Evolutionary conservation across 1,140 invertebrate genomes (phyloP).

Genomic region (Parapsyche elsis): DNA sequence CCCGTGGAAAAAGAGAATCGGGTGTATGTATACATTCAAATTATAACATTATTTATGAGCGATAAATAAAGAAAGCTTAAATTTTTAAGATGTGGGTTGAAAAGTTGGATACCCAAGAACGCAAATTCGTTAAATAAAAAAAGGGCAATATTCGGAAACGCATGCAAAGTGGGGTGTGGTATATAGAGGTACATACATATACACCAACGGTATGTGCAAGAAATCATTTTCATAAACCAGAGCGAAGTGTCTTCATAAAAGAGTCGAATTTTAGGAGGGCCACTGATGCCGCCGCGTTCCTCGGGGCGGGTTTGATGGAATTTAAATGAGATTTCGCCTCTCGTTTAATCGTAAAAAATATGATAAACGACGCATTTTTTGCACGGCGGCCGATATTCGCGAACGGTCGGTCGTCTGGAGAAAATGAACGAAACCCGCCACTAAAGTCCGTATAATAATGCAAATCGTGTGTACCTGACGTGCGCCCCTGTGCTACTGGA

Average conservation of each 20-base stretch:
- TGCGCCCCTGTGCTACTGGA: slow-evolving; percentile 33
- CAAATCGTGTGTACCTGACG: slow-evolving; percentile 45
- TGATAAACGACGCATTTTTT: slow-evolving; percentile 46
- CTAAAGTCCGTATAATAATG: slow-evolving; percentile 51
- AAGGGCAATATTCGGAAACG: too few relatives aligned
- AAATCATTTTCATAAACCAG: slow-evolving; percentile 45
- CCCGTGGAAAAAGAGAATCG: too few relatives aligned
- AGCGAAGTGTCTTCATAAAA: slow-evolving; percentile 47
- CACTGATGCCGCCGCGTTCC: too few relatives aligned
- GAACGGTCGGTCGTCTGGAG: slow-evolving; percentile 9
- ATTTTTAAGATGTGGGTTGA: too few relatives aligned
- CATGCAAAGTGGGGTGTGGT: neutral
- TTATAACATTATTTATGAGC: too few relatives aligned
- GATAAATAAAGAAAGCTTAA: too few relatives aligned
- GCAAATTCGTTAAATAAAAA: too few relatives aligned
- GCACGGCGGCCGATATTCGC: slow-evolving; percentile 10
- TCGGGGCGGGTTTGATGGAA: slow-evolving; percentile 40
- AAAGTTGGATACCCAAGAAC: too few relatives aligned
- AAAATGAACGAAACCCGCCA: slow-evolving; percentile 9
- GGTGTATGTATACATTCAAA: too few relatives aligned
- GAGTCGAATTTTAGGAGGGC: slow-evolving; percentile 41
- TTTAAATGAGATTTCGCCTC: slow-evolving; percentile 47
- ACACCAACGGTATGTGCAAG: slow-evolving; percentile 7
- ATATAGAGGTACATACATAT: neutral
- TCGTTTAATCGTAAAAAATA: slow-evolving; percentile 45